Conservation (phyloP, 1,140 invertebrate species). For the Papilio helenus region DNA sequence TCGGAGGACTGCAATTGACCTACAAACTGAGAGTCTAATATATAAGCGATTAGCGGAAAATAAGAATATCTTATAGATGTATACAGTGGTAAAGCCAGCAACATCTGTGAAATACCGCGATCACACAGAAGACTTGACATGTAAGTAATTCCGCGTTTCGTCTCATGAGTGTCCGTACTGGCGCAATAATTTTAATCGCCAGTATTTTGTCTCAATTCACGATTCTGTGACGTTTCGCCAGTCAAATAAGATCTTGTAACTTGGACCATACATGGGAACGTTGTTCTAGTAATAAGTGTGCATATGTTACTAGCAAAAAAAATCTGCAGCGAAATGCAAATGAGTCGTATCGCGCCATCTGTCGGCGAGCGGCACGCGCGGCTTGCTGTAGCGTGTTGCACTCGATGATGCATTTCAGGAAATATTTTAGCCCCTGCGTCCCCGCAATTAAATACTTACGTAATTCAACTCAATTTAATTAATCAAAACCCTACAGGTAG, state of each 20-base stretch:
- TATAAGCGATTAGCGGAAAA: constrained; percentile 44
- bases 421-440: constrained; percentile 39
- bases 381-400: constrained; percentile 55
- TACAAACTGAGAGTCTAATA: constrained; percentile 50
- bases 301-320: constrained; percentile 74
- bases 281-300: constrained; percentile 60
- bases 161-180: no score
- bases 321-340: constrained; percentile 80
- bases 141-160: no score
- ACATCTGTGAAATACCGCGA: no score
- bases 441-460: constrained; percentile 23
- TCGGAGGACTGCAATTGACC: constrained; percentile 70
- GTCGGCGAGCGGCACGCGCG: constrained; percentile 61
- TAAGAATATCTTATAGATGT: not conserved
- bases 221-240: not conserved
- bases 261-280: constrained; percentile 50
- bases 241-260: constrained; percentile 22
- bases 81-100: no score
- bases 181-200: not conserved
- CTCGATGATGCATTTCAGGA: constrained; percentile 43
- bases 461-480: constrained; percentile 16
- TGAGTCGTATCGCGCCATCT: constrained; percentile 65
- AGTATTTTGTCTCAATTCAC: no score
- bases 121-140: no score
- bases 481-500: not conserved